Conservation (phyloP, 92 coral and sea anemone genomes). For the Pocillopora meandrina region DNA sequence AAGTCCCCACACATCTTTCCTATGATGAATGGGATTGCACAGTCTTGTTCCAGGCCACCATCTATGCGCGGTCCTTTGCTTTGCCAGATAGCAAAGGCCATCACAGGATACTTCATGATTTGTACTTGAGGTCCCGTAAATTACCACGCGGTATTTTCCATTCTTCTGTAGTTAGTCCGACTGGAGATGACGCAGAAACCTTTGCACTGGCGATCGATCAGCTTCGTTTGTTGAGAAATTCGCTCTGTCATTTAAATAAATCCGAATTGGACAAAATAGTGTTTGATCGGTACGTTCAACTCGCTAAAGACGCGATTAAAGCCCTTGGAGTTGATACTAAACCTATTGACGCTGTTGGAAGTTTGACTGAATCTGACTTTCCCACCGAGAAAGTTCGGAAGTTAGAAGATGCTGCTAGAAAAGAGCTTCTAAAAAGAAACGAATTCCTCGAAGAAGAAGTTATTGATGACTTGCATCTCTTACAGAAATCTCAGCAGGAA, state of each 20-base stretch:
- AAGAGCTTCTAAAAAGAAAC: not conserved
- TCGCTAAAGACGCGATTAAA: slow-evolving; percentile 31
- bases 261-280: slow-evolving; percentile 31
- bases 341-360: slow-evolving; percentile 16
- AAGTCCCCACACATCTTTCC: slow-evolving; percentile 16
- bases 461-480: not conserved
- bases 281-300: slow-evolving; percentile 17
- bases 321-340: slow-evolving; percentile 33
- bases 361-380: slow-evolving; percentile 30
- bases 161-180: not conserved
- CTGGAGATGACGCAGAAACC: slow-evolving; percentile 24
- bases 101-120: slow-evolving; percentile 27
- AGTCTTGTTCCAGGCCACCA: slow-evolving; percentile 38
- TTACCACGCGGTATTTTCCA: not conserved
- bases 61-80: slow-evolving; percentile 26
- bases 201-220: slow-evolving; percentile 38
- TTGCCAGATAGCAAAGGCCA: not conserved
- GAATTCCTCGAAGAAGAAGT: not conserved
- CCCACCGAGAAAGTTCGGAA: slow-evolving; percentile 34
- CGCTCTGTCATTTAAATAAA: slow-evolving; percentile 22
- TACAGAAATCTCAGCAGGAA: not conserved
- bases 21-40: slow-evolving; percentile 45
- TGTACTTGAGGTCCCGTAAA: slow-evolving; percentile 23
- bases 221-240: slow-evolving; percentile 38
- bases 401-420: slow-evolving; percentile 2